Base-by-base conservation (phyloP, 2,888 invertebrate species). In the Drosophila paracracens region DNA sequence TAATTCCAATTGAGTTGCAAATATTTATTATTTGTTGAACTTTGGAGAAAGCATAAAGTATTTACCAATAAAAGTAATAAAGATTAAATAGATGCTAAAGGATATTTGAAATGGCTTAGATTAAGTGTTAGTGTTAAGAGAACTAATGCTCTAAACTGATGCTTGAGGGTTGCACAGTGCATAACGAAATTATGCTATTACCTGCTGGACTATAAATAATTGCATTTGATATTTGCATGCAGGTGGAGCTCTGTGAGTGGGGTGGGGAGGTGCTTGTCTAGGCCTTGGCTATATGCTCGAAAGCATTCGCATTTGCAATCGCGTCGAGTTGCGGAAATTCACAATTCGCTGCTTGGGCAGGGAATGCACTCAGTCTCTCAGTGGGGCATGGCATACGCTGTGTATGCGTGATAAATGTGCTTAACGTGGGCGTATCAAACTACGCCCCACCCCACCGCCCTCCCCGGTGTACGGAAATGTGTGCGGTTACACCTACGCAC, bases 371-470 rank as follows among this genome's bases (percentile, higher is more conserved):
- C 64, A 25, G 56, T 40, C 38, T 35, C 35, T 21, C 25, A 18
- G 25, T 56, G 53, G 59, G 51, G 59, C 69, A 50, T 54, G 82
- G 79, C 85, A 82, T 82, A 83, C 83, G 82, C 82, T 82, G 80
- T 80, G 87, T 87, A 87, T 86, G 83, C 81, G 85, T 86, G 85
- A 86, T 86, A 84, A 84, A 86, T 86, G 85, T 71, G 84, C 70
- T 69, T 65, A 70, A 63, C 79, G 84, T 73, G 62, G 82, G 83
- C 78, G 73, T 71, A 68, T 71, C 78, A 64, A 67, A 56, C 59
- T 58, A 62, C 76, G 60, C 54, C 59, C 58, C 52, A 56, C n/a
- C 13, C 10, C 7, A 29, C 7, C 25, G 10, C 52, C 59, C 25
- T 18, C 62, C 48, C 67, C 53, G 52, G 7, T 16, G 7, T 13